These are phyloP conservation scores for Oceanodroma leucorhoa DNA, from an alignment of 2,797 vertebrate genomes.

Conservation along the genomic window DNA sequence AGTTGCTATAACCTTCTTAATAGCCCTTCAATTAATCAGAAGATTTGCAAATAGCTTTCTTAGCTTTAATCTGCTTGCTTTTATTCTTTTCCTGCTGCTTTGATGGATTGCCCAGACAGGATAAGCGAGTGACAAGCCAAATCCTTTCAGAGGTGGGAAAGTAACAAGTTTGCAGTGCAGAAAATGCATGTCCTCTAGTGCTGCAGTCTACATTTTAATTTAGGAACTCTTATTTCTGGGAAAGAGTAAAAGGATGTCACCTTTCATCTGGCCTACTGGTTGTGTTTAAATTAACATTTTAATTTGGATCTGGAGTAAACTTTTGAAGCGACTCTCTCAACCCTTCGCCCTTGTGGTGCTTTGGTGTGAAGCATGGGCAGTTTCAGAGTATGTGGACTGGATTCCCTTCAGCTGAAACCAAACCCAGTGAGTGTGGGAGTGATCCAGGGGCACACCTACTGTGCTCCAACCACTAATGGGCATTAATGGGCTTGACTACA, in stretches of 20 bases:
- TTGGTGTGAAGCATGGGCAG: not conserved
- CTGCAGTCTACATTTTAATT: not conserved
- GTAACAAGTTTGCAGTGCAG: not conserved
- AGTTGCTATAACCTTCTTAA: not conserved
- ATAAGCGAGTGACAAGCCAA: not conserved
- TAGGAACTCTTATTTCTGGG: not conserved
- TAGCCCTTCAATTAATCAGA: not conserved
- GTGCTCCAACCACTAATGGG: not conserved
- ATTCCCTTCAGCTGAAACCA: not conserved
- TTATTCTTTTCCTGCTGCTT: not conserved
- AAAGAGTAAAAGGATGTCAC: not conserved
- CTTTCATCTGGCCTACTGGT: not conserved
- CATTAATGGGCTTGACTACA: not conserved
- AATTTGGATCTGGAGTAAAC: not conserved
- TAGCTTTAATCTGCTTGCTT: not conserved
- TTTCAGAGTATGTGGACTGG: not conserved
- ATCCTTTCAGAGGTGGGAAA: not conserved
- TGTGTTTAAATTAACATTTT: not conserved
- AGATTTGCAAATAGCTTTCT: not conserved
- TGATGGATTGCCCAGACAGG: not conserved
- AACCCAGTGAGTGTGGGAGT: not conserved
- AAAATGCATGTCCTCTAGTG: not conserved
- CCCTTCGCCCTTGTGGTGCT: rapidly evolving
- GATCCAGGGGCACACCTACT: not conserved
- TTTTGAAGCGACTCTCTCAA: not conserved